Evolutionary conservation across 2,113 vertebrate genomes (phyloP), one percentile per base, ranked within the genome.

Genomic region (Poecile atricapillus): DNA sequence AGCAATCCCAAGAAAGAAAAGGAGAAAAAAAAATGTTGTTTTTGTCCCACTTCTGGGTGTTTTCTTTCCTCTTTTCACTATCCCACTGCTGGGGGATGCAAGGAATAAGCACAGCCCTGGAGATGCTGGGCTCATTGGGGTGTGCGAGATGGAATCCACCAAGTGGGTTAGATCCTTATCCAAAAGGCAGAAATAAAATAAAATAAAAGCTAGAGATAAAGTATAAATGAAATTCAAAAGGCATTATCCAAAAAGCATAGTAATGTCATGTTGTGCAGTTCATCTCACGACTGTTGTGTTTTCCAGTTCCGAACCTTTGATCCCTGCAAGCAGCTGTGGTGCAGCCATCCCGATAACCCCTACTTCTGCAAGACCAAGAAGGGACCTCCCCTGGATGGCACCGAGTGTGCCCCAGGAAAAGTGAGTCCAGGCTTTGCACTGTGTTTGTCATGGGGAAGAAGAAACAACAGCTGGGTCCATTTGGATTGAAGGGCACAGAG

Each of bases 331-430:
- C 99, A 99, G 96, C 95, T 99, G 65, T 99, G 99, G 99, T 99
- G 99, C 89, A 99, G 99, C 93, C 99, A 99, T 91, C 99, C 99
- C 0, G 99, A 99, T 91, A 99, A 99, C 95, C 99, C 99, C 0
- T 99, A 99, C 91, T 99, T 99, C 97, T 99, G 99, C 94, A 99
- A 99, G 93, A 99, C 99, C 37, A 99, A 99, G 97, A 99, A 99
- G n/a, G 99, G 99, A 1, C 99, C 99, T 5, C 99, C 99, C 1
- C 98, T 99, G 1, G 99, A 99, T 11, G 99, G 99, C 23, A 99
- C 99, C 0, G 99, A 99, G 75, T 99, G 99, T 83, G 98, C 98
- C 33, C 97, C 98, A 35, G 99, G 99, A 60, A 99, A 99, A 95
- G 99, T 99, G 96, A 97, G 98, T 95, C 7, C 7, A 4, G 31